Evolutionary conservation across 2,797 vertebrate genomes (phyloP).

Genomic region (Spheniscus humboldti): DNA sequence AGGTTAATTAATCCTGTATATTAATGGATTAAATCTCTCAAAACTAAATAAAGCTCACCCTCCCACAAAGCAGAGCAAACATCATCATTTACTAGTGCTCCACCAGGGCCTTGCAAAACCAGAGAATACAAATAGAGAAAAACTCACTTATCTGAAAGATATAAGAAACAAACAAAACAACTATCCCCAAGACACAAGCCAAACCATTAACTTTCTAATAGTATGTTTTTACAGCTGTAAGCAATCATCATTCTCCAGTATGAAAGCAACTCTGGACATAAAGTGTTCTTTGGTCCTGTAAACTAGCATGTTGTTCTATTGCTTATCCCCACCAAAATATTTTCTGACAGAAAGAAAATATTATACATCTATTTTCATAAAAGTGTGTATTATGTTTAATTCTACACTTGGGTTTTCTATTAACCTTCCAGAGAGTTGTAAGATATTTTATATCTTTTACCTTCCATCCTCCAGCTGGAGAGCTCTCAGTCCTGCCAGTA

Average conservation of each 20-base stretch:
- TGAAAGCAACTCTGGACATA: not conserved
- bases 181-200: not conserved
- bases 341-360: not conserved
- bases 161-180: not conserved
- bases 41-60: not conserved
- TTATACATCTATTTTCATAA: not conserved
- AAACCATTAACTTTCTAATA: not conserved
- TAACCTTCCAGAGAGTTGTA: not conserved
- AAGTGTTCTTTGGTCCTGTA: not conserved
- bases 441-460: constrained; percentile 60
- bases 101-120: not conserved
- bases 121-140: not conserved
- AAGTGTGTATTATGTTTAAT: not conserved
- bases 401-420: not conserved
- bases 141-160: not conserved
- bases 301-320: not conserved
- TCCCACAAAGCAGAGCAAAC: not conserved
- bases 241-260: not conserved
- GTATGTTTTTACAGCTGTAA: not conserved
- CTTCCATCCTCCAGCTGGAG: constrained; percentile 92
- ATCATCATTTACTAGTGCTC: not conserved
- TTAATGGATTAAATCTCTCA: not conserved
- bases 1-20: not conserved
- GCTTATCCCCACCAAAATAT: not conserved
- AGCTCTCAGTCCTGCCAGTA: constrained; percentile 86